Conservation (phyloP, 2,113 vertebrate species). For the Stigmatopora argus region DNA sequence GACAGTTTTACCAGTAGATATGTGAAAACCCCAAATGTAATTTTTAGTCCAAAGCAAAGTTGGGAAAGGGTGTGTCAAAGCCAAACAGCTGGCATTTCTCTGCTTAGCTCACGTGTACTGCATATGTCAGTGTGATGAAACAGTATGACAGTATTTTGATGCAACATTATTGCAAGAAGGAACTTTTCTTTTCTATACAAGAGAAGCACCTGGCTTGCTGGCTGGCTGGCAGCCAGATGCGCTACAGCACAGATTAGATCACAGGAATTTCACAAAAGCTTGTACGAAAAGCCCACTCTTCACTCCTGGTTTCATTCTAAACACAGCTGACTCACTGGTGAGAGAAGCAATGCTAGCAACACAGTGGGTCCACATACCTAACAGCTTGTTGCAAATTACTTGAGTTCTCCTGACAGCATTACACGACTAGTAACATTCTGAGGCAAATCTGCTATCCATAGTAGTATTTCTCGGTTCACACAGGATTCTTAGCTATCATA, state of each 20-base stretch:
- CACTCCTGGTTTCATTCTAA: slow-evolving; percentile 38
- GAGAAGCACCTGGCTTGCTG: slow-evolving; percentile 44
- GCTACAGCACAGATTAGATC: slow-evolving; percentile 14
- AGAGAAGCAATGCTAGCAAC: slow-evolving; percentile 16
- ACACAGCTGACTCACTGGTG: slow-evolving; percentile 42
- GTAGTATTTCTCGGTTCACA: too few relatives aligned
- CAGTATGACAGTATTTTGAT: slow-evolving; percentile 11
- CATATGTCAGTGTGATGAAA: not conserved
- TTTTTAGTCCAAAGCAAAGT: slow-evolving; percentile 23
- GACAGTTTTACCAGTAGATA: not conserved
- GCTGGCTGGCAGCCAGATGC: slow-evolving; percentile 6
- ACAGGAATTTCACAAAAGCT: slow-evolving; percentile 15
- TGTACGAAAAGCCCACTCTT: not conserved
- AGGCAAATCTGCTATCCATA: too few relatives aligned
- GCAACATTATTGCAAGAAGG: slow-evolving; percentile 16
- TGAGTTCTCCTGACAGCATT: slow-evolving; percentile 28
- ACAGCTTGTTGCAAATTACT: slow-evolving; percentile 28
- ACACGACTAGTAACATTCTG: too few relatives aligned
- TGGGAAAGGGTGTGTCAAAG: slow-evolving; percentile 6
- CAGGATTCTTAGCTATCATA: too few relatives aligned
- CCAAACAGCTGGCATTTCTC: slow-evolving; percentile 19
- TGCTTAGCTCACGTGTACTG: not conserved
- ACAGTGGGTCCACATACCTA: slow-evolving; percentile 25
- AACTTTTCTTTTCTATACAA: slow-evolving; percentile 20
- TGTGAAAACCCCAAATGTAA: slow-evolving; percentile 23